Conservation (phyloP, 2,888 invertebrate species). For the Pherbina coryleti region DNA sequence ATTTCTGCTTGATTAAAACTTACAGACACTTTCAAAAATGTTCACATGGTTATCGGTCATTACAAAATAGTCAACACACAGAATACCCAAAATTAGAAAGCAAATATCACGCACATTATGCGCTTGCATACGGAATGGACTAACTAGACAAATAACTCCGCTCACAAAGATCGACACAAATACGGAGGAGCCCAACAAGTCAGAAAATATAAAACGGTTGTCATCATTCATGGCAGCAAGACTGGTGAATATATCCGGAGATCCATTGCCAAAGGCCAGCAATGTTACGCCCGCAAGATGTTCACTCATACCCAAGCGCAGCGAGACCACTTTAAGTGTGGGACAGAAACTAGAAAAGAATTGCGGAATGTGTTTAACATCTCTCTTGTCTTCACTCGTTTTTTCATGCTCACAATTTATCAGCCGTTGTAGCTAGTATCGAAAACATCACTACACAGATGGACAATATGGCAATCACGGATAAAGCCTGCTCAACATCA, state of each 20-base stretch:
- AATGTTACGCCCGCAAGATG: constrained; percentile 76
- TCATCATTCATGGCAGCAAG: constrained; percentile 69
- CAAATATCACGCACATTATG: constrained; percentile 51
- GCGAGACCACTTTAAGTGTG: constrained; percentile 70
- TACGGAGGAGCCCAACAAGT: constrained; percentile 73
- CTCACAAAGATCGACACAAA: constrained; percentile 75
- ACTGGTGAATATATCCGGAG: constrained; percentile 77
- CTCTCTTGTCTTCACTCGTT: no score
- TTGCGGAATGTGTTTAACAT: neutral
- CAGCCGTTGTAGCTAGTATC: constrained; percentile 72
- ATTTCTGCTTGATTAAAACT: constrained; percentile 15
- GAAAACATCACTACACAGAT: constrained; percentile 70
- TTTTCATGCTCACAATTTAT: constrained; percentile 71
- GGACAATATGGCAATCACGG: constrained; percentile 44
- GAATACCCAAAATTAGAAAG: constrained; percentile 53
- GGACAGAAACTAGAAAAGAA: constrained; percentile 71
- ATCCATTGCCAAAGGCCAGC: constrained; percentile 79
- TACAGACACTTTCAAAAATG: constrained; percentile 49
- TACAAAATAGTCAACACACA: constrained; percentile 52
- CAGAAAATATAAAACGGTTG: constrained; percentile 64
- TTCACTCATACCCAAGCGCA: constrained; percentile 70
- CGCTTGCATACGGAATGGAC: constrained; percentile 70
- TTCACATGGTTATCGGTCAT: constrained; percentile 48
- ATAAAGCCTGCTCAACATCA: constrained; percentile 42
- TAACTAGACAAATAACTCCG: constrained; percentile 72